Conservation (phyloP, 2,888 invertebrate species). For the Drosophila melanocephala region DNA sequence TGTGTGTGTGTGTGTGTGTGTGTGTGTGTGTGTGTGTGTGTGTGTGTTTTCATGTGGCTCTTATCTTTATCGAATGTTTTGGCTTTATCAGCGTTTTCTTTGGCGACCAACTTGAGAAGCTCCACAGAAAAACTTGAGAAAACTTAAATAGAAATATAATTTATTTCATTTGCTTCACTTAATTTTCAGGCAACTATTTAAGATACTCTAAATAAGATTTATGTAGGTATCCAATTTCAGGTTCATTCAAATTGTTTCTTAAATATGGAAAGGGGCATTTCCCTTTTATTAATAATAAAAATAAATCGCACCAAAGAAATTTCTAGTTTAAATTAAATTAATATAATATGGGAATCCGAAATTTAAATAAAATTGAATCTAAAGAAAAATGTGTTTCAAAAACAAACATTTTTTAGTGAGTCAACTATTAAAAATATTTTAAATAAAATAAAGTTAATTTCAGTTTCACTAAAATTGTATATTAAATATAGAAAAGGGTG, state of each 20-base stretch:
- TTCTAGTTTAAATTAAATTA: no score
- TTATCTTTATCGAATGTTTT: constrained; percentile 31
- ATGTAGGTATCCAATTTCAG: background rate
- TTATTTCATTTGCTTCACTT: background rate
- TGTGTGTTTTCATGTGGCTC: background rate
- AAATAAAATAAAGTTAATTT: background rate
- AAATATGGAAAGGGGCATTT: no score
- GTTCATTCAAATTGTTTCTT: no score
- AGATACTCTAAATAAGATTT: background rate
- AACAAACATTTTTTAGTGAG: no score
- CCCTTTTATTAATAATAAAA: background rate
- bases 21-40: background rate
- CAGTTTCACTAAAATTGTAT: no score
- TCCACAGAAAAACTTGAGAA: background rate
- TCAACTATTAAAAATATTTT: background rate
- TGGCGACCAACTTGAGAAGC: background rate
- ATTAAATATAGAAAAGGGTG: no score
- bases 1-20: no score
- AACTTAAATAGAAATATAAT: background rate
- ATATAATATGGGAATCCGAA: no score
- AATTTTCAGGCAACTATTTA: background rate
- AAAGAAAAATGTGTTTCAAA: no score
- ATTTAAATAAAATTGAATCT: no score
- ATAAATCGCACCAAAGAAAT: background rate
- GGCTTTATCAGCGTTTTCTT: constrained; percentile 25